These are phyloP conservation scores for Phalloptychus januarius DNA, from an alignment of 2,797 vertebrate genomes.

Conservation along the genomic window DNA sequence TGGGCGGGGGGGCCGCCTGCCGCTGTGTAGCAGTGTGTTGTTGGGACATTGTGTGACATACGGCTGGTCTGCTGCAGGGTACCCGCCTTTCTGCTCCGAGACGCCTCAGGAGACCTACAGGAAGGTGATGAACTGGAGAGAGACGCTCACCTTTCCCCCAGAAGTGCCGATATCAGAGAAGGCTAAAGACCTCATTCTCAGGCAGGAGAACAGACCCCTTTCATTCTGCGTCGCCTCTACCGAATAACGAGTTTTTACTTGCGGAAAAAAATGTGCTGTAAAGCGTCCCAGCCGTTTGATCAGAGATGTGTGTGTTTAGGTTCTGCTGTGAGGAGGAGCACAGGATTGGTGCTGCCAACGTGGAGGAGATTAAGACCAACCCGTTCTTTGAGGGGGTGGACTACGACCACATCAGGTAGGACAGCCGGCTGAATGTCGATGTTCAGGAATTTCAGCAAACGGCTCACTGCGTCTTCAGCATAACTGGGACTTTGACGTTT, in stretches of 20 bases:
- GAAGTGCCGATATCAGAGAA: slow-evolving; percentile 98
- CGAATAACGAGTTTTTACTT: background rate
- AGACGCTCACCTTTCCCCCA: slow-evolving; percentile 94
- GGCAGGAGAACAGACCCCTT: slow-evolving; percentile 68
- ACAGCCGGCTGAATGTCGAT: background rate
- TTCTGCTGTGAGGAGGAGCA: slow-evolving; percentile 98
- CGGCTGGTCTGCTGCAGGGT: slow-evolving; percentile 79
- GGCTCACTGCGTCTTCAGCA: background rate
- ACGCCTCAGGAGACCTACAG: slow-evolving; percentile 98
- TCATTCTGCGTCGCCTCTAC: background rate
- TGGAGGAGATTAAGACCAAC: slow-evolving; percentile 96
- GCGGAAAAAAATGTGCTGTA: background rate
- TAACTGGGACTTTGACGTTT: background rate
- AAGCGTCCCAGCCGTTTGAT: background rate
- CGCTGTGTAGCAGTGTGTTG: background rate
- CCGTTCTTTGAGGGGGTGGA: slow-evolving; percentile 97
- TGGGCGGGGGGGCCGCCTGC: background rate
- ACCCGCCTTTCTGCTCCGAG: slow-evolving; percentile 98
- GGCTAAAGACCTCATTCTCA: slow-evolving; percentile 97
- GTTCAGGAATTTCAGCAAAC: background rate
- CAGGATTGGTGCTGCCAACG: slow-evolving; percentile 88
- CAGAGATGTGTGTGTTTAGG: slow-evolving; percentile 66
- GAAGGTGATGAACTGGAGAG: slow-evolving; percentile 99
- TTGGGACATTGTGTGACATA: too few relatives aligned
- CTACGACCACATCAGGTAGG: slow-evolving; percentile 97